Percentiles rank a stretch among this genome's conserved stretches.
Evolutionary conservation across 2,797 vertebrate genomes (phyloP).

Genomic region (Gadopsis marmoratus): DNA sequence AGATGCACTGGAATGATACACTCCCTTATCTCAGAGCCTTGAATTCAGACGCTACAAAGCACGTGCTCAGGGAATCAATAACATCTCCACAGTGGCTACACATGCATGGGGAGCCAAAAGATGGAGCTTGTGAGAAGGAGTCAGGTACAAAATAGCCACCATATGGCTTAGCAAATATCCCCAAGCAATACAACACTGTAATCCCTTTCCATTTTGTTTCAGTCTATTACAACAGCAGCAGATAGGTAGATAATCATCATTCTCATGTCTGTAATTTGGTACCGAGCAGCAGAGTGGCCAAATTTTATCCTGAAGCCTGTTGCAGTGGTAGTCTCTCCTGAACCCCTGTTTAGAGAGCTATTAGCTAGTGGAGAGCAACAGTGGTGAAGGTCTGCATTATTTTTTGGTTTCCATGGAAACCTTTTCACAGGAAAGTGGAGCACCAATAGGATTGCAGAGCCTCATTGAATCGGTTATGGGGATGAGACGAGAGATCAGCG

Average conservation of each 20-base stretch:
- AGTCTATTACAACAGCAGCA: conserved; percentile 45
- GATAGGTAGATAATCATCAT: conserved; percentile 34
- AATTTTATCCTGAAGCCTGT: conserved; percentile 69
- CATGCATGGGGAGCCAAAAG: conserved; percentile 18
- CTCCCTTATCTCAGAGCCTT: conserved; percentile 60
- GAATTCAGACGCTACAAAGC: conserved; percentile 54
- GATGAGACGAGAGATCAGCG: conserved; percentile 67
- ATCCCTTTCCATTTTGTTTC: conserved; percentile 45
- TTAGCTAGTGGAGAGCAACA: conserved; percentile 77
- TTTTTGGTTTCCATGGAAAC: conserved; percentile 85
- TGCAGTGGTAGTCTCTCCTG: conserved; percentile 59
- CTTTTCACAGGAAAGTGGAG: conserved; percentile 78
- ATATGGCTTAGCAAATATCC: conserved; percentile 48
- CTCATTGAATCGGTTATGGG: conserved; percentile 77
- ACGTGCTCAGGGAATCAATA: conserved; percentile 62
- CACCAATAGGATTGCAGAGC: conserved; percentile 75
- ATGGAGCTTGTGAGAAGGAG: conserved; percentile 22
- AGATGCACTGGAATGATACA: conserved; percentile 71
- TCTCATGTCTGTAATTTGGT: conserved; percentile 46
- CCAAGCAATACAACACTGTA: conserved; percentile 37
- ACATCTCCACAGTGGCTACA: conserved; percentile 32
- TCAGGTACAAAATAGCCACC: conserved; percentile 53
- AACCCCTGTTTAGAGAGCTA: conserved; percentile 77
- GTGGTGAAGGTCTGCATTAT: conserved; percentile 78
- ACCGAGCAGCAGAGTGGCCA: conserved; percentile 42